Conservation (phyloP, 2,113 vertebrate genomes). For the Hyaena hyaena region DNA sequence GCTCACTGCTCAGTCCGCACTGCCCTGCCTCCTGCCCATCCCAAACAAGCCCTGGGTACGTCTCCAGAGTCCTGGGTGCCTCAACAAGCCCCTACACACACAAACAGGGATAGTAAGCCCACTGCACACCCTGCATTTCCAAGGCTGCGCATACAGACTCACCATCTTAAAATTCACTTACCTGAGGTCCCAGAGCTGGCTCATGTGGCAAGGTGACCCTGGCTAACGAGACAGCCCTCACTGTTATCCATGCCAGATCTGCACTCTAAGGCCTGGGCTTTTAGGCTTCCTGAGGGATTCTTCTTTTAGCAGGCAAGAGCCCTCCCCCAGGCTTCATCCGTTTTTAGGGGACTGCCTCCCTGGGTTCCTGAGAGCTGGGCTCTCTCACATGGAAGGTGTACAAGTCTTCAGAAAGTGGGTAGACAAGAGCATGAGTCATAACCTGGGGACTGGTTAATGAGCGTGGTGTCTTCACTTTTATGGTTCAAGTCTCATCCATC, state of each 20-base stretch:
- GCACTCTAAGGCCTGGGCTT: not conserved
- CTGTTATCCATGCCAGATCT: not conserved
- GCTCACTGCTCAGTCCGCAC: not conserved
- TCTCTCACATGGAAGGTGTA: not conserved
- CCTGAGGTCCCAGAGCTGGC: not conserved
- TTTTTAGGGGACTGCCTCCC: not conserved
- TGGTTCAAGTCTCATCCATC: not conserved
- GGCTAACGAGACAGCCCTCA: not conserved
- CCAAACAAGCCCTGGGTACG: not conserved
- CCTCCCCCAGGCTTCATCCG: not conserved
- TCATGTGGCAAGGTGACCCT: not conserved
- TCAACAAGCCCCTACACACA: not conserved
- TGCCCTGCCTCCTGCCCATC: not conserved
- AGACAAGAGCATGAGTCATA: not conserved
- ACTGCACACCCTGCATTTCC: not conserved
- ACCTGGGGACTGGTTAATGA: not conserved
- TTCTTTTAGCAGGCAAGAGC: not conserved
- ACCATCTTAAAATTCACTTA: not conserved
- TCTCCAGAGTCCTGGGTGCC: not conserved
- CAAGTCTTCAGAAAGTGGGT: not conserved
- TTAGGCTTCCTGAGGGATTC: not conserved
- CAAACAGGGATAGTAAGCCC: not conserved
- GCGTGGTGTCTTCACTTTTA: not conserved
- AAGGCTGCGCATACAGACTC: not conserved
- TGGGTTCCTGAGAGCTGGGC: not conserved